Base-by-base conservation (phyloP, 2,888 invertebrate species). In the Rhodophaea formosa region DNA sequence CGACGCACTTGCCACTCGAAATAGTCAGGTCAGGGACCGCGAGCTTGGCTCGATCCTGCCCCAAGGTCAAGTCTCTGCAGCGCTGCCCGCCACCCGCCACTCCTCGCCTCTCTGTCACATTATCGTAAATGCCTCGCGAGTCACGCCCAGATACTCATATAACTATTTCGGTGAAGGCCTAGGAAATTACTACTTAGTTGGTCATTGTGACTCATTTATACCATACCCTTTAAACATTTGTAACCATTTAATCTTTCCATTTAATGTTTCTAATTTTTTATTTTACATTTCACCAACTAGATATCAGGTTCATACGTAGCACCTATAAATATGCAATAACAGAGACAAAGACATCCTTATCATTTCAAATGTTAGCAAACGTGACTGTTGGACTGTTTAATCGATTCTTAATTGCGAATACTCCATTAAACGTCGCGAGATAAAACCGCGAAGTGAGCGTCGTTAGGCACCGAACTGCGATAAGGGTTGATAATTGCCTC, bases 21-120 rank as follows among this genome's bases (percentile, higher is more conserved):
- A 90, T 89, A 90, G 90, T 87, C 89, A 89, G 90, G 90, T 90
- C 90, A 90, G 89, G 90, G 90, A 90, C 90, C 90, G 90, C 88
- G 80, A 83, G 78, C 73, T 80, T 82, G 86, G 79, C 80, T 82
- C 88, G 84, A 89, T 88, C 89, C 90, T 90, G 85, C 88, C 88
- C 86, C 90, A 91, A 91, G 90, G 90, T 90, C 91, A 89, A 88
- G 88, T 80, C 86, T 84, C 79, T 79, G 83, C 81, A 80, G 75
- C 51, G 51, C 35, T 51, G 73, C 70, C 72, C 68, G 59, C 67
- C 67, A 68, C 65, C 65, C 65, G 64, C 64, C 67, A 59, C 71
- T 66, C 60, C 69, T 62, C 62, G 39, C 63, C 65, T 59, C 61
- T 66, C 63, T 65, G 59, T 59, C 61, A 72, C 77, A 79, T 76